Evolutionary conservation across 2,888 invertebrate species (phyloP).

Genomic region (Dryobota labecula): DNA sequence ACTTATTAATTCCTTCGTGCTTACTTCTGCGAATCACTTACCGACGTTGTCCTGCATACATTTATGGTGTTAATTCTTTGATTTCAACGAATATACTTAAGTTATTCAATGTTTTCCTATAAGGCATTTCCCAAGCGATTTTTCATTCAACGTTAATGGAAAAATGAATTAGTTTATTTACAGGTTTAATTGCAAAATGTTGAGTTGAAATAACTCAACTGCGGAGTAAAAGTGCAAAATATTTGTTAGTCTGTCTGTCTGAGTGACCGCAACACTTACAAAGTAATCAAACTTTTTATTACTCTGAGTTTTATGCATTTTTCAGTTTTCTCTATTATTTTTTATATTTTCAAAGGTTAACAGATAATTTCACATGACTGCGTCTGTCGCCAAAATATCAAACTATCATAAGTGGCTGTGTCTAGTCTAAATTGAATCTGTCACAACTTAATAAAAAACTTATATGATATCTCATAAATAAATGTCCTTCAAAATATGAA

Average conservation of each 20-base stretch:
- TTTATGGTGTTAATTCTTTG: slow-evolving; percentile 2
- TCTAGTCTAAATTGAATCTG: slow-evolving; percentile 5
- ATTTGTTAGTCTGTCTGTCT: slow-evolving; percentile 9
- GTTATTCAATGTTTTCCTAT: slow-evolving; percentile 17
- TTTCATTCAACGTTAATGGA: neutral
- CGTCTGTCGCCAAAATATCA: slow-evolving; percentile 16
- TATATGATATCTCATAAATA: slow-evolving; percentile 28
- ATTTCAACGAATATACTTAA: slow-evolving; percentile 24
- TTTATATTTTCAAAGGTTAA: slow-evolving; percentile 14
- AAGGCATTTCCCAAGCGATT: neutral
- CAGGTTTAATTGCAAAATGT: neutral
- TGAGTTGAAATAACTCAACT: neutral
- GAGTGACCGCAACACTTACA: slow-evolving; percentile 25
- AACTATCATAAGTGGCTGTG: slow-evolving; percentile 16
- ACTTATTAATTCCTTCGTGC: slow-evolving; percentile 9
- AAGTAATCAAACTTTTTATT: slow-evolving; percentile 32
- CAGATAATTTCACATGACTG: slow-evolving; percentile 6
- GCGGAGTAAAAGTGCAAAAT: neutral
- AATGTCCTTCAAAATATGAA: slow-evolving; percentile 7
- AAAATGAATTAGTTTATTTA: neutral
- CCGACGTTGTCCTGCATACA: slow-evolving; percentile 1
- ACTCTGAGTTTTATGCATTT: slow-evolving; percentile 25
- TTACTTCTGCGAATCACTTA: slow-evolving; percentile 30
- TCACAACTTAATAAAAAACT: slow-evolving; percentile 9
- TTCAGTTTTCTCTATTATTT: slow-evolving; percentile 9